These are phyloP conservation scores for Hermodice carunculata DNA, from an alignment of 2,888 invertebrate species.

Conservation along the genomic window DNA sequence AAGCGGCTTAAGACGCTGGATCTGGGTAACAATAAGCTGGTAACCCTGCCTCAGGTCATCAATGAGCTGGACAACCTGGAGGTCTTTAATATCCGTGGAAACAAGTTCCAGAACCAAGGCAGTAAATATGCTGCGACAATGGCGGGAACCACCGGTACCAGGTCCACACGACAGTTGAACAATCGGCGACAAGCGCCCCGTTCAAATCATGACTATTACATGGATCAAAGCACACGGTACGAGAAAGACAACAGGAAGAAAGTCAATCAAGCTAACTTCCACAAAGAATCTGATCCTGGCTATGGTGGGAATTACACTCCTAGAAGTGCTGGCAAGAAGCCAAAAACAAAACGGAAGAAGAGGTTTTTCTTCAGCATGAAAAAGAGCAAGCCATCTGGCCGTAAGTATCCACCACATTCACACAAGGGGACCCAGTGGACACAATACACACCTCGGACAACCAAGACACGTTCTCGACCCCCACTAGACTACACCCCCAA, in stretches of 20 bases:
- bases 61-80: slow-evolving; percentile 58
- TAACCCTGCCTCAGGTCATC: slow-evolving; percentile 56
- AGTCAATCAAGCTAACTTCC: no score
- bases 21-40: slow-evolving; percentile 58
- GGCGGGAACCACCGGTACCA: background rate
- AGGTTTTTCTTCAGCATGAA: background rate
- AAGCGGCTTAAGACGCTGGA: slow-evolving; percentile 57
- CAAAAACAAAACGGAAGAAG: background rate
- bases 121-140: no score
- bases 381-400: background rate
- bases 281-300: no score
- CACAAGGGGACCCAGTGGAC: slow-evolving; percentile 15
- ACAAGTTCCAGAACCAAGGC: no score
- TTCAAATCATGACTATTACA: no score
- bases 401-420: background rate
- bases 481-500: slow-evolving; percentile 22
- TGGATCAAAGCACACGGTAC: no score
- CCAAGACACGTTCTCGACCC: slow-evolving; percentile 13
- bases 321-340: background rate
- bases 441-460: slow-evolving; percentile 19
- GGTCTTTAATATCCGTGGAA: slow-evolving; percentile 61
- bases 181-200: background rate
- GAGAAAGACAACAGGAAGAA: no score
- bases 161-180: background rate
- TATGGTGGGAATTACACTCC: no score